Conservation (phyloP, 2,888 invertebrate species). For the Boloria euphrosyne region DNA sequence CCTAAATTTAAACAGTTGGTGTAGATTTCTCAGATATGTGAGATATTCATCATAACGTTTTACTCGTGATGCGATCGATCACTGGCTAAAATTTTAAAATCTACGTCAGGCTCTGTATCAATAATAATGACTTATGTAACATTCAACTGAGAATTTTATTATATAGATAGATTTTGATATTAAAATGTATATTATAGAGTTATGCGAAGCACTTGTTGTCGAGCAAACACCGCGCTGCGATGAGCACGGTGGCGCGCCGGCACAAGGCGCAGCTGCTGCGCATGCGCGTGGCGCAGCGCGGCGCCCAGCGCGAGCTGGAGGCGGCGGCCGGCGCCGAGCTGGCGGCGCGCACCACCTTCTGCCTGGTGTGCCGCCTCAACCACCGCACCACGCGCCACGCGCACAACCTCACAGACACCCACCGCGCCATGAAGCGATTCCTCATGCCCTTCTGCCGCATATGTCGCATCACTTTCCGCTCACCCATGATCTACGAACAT, state of each 20-base stretch:
- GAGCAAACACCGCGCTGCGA: conserved; percentile 86
- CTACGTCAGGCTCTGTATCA: no score
- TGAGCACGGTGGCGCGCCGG: conserved; percentile 88
- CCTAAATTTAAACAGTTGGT: no score
- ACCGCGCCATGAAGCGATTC: conserved; percentile 92
- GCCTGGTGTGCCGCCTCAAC: conserved; percentile 88
- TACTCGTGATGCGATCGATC: not conserved
- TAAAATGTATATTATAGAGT: conserved; percentile 72
- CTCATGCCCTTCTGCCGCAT: conserved; percentile 91
- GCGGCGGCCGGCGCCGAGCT: conserved; percentile 85
- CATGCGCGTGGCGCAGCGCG: conserved; percentile 91
- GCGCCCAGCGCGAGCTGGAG: conserved; percentile 90
- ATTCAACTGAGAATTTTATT: no score
- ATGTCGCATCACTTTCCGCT: conserved; percentile 89
- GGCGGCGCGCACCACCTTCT: conserved; percentile 85
- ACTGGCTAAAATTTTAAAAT: no score
- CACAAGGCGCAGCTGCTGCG: conserved; percentile 88
- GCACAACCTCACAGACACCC: conserved; percentile 90
- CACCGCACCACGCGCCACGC: conserved; percentile 88
- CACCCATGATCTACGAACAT: conserved; percentile 92
- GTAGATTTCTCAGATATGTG: not conserved
- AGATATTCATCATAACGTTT: no score
- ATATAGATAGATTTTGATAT: no score
- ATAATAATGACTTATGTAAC: no score
- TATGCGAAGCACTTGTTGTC: conserved; percentile 89